Base-by-base conservation (phyloP, 2,113 vertebrate genomes). In the Seriola aureovittata region DNA sequence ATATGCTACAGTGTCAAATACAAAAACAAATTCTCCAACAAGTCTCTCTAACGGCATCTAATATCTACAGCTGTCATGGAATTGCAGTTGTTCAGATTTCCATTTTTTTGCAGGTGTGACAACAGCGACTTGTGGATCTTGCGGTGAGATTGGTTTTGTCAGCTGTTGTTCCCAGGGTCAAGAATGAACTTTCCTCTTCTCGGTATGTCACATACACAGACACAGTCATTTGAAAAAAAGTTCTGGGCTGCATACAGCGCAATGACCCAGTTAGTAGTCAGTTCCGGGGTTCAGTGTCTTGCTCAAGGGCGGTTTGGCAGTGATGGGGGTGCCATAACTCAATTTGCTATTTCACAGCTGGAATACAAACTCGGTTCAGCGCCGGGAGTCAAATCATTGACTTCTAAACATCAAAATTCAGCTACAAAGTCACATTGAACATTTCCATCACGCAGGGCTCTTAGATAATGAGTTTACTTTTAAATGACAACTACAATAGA, bases 181-280 rank as follows among this genome's bases (percentile, higher is more conserved):
- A 44, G 9, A 32, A 10, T 34, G 2, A 79, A 38, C 11, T 52
- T 8, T 38, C 38, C 42, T 44, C 9, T 54, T 65, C 57, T 34
- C 29, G 38, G 58, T 76, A 4, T 34, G 38, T 52, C 65, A 65
- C 13, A 65, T 4, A 17, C 6, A 63, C 55, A 48, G 4, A 16
- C 2, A 75, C 42, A 60, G 8, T 4, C 36, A 72, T 75, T 69
- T 78, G 4, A 54, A 66, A 55, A 46, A 19, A 42, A 42, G 34
- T 13, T 38, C 46, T 57, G 57, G 59, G 54, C 62, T 68, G 57
- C 59, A 69, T 55, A 16, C 48, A 67, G 29, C 52, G 46, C 60
- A n/a, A 0, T 90, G 76, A 89, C 81, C 83, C 78, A 89, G 63
- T 89, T 89, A 52, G 59, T 73, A 68, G 83, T 78, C 84, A 65